Evolutionary conservation across 2,888 invertebrate genomes (phyloP).

Genomic region (Acleris sparsana): DNA sequence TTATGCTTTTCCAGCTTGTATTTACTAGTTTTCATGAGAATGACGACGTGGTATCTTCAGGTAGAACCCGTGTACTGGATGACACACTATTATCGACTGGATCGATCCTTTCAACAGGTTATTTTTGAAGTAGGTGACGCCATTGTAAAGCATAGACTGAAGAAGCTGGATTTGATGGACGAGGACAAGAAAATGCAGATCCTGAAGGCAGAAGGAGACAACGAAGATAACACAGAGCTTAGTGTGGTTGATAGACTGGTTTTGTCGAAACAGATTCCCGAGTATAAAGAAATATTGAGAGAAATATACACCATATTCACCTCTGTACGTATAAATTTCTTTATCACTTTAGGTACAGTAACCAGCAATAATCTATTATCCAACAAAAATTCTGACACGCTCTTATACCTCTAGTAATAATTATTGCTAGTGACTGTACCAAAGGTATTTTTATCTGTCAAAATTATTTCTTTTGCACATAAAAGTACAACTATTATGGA

Average conservation of each 20-base stretch:
- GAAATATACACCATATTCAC: conserved; percentile 38
- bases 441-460: too few species aligned
- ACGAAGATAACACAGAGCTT: conserved; percentile 32
- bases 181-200: conserved; percentile 8
- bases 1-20: conserved; percentile 53
- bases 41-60: conserved; percentile 70
- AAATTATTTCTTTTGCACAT: too few species aligned
- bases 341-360: neutral
- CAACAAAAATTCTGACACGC: too few species aligned
- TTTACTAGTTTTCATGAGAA: conserved; percentile 57
- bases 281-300: conserved; percentile 29
- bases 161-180: conserved; percentile 21
- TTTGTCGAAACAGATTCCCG: conserved; percentile 30
- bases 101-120: conserved; percentile 7
- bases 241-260: conserved; percentile 37
- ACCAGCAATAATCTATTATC: too few species aligned
- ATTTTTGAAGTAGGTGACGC: conserved; percentile 14
- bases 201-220: conserved; percentile 28
- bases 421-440: too few species aligned
- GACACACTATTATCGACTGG: conserved; percentile 21
- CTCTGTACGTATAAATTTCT: conserved; percentile 27
- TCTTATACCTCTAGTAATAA: too few species aligned
- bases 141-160: conserved; percentile 22
- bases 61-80: conserved; percentile 61
- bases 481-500: too few species aligned